phyloP scores from a whole-genome alignment of 2,113 vertebrate genomes.

The Tringa solitaria region DNA sequence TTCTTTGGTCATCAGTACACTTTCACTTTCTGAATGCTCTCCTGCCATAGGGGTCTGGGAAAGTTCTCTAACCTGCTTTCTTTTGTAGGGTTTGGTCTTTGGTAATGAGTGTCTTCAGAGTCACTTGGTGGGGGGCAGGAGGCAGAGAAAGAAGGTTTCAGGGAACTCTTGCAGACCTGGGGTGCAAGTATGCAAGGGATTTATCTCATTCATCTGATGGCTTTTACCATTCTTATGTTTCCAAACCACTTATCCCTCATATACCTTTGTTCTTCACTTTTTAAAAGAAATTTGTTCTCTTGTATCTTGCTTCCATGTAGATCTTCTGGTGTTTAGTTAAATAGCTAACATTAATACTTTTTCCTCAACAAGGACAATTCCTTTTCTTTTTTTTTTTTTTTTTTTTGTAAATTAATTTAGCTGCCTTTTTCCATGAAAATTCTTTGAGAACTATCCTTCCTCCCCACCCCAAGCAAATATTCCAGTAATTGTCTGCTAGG shows the following conservation, averaged over 20 bases:
- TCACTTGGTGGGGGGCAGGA: neutral
- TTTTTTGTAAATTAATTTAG: neutral
- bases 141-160: neutral
- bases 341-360: neutral
- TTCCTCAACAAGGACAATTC: neutral
- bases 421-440: neutral
- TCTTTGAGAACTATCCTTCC: neutral
- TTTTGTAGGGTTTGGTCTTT: neutral
- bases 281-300: neutral
- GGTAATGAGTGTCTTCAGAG: neutral
- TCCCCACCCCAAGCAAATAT: neutral
- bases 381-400: neutral
- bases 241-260: neutral
- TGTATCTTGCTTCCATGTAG: neutral
- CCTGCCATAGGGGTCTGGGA: neutral
- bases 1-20: neutral
- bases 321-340: neutral
- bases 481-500: neutral
- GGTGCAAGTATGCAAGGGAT: neutral
- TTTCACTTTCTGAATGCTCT: neutral
- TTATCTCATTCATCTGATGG: neutral
- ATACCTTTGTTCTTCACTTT: neutral
- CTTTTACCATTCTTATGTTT: neutral
- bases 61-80: neutral
- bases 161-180: neutral